Evolutionary conservation across 2,113 vertebrate species (phyloP), one percentile per base, ranked within the genome.

Genomic region (Crotalus helleri): DNA sequence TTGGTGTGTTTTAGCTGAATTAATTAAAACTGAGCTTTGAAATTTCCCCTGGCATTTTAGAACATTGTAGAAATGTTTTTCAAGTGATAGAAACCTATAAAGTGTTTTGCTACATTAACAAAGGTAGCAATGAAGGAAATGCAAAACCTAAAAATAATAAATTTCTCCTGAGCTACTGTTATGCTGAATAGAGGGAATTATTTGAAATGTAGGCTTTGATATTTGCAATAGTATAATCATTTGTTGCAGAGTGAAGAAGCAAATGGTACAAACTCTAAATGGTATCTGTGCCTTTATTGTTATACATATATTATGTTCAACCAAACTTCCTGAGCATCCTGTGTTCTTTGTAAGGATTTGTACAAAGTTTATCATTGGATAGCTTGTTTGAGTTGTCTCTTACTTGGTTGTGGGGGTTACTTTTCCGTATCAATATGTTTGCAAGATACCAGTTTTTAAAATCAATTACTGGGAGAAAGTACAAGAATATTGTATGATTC

Each of bases 121-220:
- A 49, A 88, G 90, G 39, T 69, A 39, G 6, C 53, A 39, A 26
- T 49, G 90, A 85, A 39, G 57, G 29, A 23, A 9, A 15, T 92
- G 54, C 57, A 89, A 51, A 5, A 0, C 21, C 39, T 93, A 5
- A 61, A 0, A 0, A 17, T 0, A 0, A 1, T 53, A 93, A 9
- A 59, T n/a, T 1, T 0, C 11, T 58, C 19, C 46, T 92, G 53
- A 1, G 6, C 90, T 0, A 0, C 29, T 0, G 0, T 74, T 23
- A 33, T 1, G 2, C 6, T 89, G n/a, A 55, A 74, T 44, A 49
- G 26, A 59, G 44, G 19, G 44, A 85, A 39, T 59, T 51, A 44
- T 5, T 59, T 90, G n/a, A 29, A 54, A 44, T 64, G 44, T 26
- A 91, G 49, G 6, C 0, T 5, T 54, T 93, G 8, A 21, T 49